A percentile compares a stretch with the other conserved stretches of the same genome.
phyloP scores from a whole-genome alignment of 2,113 vertebrate species.

The Pygoscelis adeliae region DNA sequence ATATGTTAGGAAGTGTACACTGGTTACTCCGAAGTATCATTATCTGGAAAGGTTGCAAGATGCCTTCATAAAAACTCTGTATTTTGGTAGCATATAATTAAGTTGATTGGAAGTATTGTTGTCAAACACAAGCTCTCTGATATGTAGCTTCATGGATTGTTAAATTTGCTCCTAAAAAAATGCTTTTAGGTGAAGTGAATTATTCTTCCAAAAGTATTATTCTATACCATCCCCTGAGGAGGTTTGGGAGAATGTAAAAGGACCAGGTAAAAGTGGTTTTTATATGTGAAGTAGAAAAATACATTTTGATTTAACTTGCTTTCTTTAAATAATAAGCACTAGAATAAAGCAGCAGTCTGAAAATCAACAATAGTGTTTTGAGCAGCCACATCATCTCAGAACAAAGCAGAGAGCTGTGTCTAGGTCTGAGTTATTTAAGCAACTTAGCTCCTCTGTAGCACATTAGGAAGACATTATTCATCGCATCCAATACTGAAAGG shows the following conservation, averaged over 20 bases:
- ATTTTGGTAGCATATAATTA: slow-evolving; percentile 21
- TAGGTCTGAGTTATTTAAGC: background rate
- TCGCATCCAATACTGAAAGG: background rate
- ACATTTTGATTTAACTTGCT: background rate
- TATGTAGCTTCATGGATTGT: background rate
- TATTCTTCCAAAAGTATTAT: background rate
- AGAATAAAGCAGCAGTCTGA: background rate
- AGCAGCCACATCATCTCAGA: background rate
- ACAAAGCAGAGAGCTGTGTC: background rate
- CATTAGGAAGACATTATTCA: background rate
- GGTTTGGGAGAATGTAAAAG: background rate
- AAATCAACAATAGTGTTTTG: background rate
- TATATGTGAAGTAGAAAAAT: background rate
- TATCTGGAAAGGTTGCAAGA: background rate
- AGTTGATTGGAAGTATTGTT: slow-evolving; percentile 12
- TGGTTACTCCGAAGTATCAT: background rate
- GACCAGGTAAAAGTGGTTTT: background rate
- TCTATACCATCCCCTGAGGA: background rate
- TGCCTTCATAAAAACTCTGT: background rate
- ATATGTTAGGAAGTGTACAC: background rate
- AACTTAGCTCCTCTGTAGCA: background rate
- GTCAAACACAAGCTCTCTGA: background rate
- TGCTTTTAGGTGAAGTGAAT: background rate
- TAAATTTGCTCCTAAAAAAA: background rate
- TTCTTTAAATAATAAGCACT: background rate